Evolutionary conservation across 2,113 vertebrate genomes (phyloP), one percentile per base, ranked within the genome.

Genomic region (Micromys minutus): DNA sequence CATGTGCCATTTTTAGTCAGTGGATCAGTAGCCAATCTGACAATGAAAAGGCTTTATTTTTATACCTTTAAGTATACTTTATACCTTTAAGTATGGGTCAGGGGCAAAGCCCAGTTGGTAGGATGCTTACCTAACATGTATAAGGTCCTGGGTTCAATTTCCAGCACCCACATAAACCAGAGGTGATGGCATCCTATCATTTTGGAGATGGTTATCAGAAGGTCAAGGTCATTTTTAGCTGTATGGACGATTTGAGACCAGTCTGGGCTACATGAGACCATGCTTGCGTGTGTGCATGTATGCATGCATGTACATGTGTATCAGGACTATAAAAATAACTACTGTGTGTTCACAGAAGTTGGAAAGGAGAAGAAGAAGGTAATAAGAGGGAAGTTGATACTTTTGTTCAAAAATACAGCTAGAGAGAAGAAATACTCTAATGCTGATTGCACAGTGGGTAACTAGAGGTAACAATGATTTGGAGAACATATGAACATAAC

Each of bases 281-380:
- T 45, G 6, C 47, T 45, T 19, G 45, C 45, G 45, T 50, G 75
- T 77, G 45, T 50, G 75, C 26, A 12, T 31, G 26, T 52, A 45
- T 50, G 47, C 19, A 17, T 5, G n/a, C 24, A 15, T 15, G 16
- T 1, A 21, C 17, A 7, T 19, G 4, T 0, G 13, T 19, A 31
- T 10, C 50, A 59, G 45, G 4, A 55, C 69, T 69, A 39, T 34
- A 17, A 45, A 72, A 34, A 22, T 22, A 39, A 72, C 22, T 50
- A 9, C 50, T 88, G 13, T 52, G 24, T 59, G 7, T 79, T 88
- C 29, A 15, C 50, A 16, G 34, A 76, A 26, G 24, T 11, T 42
- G 31, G 36, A 55, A 87, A 61, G 39, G 1, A 16, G 15, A 26
- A 61, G 15, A 29, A 36, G 47, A 47, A 57, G 26, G 26, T 29